Evolutionary conservation across 2,113 vertebrate genomes (phyloP), one percentile per base, ranked within the genome.

Genomic region (Tachysurus vachellii): DNA sequence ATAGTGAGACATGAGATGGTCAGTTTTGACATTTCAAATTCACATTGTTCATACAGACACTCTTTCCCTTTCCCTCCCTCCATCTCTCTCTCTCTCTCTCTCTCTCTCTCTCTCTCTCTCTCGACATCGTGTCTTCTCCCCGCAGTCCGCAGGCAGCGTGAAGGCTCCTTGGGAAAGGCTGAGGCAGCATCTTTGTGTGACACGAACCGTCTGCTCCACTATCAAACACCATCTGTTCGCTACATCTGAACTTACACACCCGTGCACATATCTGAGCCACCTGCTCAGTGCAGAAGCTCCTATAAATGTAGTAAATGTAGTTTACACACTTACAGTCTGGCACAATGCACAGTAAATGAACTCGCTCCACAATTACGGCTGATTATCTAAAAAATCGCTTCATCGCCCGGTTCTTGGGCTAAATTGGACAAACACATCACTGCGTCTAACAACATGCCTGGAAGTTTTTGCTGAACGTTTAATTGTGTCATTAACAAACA

Each of bases 161-260:
- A 93, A 93, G 92, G 92, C 96, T 97, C 97, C 97, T 97, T 97
- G 96, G 95, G 96, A 97, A 96, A 96, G 97, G 97, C 97, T 97
- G 97, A 96, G 96, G 95, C 96, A 95, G 97, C 97, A 97, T 98
- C 97, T 97, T 98, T 98, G 97, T 97, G 97, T 98, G 98, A 98
- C 97, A 97, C 96, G 95, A 96, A 97, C 97, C 97, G 97, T 99
- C 97, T 99, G 97, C 97, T 99, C 96, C 96, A 97, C 98, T 98
- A 98, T 99, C 97, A 99, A 98, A 98, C 97, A 98, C 97, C 97
- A 99, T 99, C 97, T 99, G 97, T 98, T 98, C 97, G 96, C 97
- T 98, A 97, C 97, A 98, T 98, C 97, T 99, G 97, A 99, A 98
- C 97, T 97, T 97, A 93, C 92, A 88, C 93, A 91, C 92, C 90